These are phyloP conservation scores for Odiellus spinosus DNA, from an alignment of 2,888 invertebrate species.

Conservation along the genomic window DNA sequence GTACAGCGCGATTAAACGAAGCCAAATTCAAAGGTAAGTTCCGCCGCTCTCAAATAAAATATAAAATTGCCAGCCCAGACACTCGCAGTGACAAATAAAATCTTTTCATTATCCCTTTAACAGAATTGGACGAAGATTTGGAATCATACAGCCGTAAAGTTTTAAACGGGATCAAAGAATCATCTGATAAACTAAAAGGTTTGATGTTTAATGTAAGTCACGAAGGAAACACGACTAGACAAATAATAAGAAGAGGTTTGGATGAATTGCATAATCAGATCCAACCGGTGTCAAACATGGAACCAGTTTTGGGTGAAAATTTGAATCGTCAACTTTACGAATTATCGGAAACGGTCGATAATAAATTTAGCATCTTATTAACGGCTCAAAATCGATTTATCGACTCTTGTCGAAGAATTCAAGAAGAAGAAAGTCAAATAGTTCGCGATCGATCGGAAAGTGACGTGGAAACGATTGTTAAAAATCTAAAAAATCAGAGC, in stretches of 20 bases:
- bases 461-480: conserved; percentile 3
- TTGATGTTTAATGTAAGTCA: conserved; percentile 38
- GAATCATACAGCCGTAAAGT: conserved; percentile 33
- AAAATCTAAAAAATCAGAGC: no score
- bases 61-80: no score
- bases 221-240: conserved; percentile 39
- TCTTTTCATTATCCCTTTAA: no score
- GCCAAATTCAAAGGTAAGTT: no score
- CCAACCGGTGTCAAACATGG: conserved; percentile 13
- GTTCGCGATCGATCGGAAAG: conserved; percentile 41
- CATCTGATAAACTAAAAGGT: conserved; percentile 33
- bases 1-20: no score
- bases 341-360: conserved; percentile 17
- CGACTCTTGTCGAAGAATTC: conserved; percentile 47
- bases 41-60: no score
- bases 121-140: conserved; percentile 17
- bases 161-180: conserved; percentile 45
- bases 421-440: conserved; percentile 47
- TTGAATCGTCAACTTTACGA: conserved; percentile 16
- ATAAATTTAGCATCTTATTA: conserved; percentile 32
- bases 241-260: conserved; percentile 35
- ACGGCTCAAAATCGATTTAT: conserved; percentile 46
- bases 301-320: conserved; percentile 13
- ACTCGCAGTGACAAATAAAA: no score
- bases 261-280: conserved; percentile 19